phyloP scores from a whole-genome alignment of 2,797 vertebrate genomes.

The Anomalospiza imberbis region DNA sequence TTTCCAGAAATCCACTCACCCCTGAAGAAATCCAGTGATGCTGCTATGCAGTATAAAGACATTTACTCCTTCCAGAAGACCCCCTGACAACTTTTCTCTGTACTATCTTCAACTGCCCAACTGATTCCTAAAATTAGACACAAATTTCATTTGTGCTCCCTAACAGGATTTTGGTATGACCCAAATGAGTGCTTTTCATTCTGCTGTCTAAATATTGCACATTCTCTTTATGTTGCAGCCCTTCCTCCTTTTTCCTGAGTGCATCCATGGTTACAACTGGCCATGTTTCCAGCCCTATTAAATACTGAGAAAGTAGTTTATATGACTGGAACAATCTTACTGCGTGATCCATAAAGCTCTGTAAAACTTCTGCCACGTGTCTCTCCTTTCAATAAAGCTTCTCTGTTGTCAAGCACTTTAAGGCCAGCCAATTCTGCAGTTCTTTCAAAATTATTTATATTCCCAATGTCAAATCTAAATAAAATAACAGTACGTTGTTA shows the following conservation, averaged over 20 bases:
- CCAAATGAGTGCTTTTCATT: slow-evolving; percentile 72
- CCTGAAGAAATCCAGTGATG: neutral
- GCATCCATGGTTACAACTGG: neutral
- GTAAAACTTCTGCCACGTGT: neutral
- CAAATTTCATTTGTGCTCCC: slow-evolving; percentile 80
- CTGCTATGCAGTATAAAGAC: neutral
- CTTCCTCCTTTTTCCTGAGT: neutral
- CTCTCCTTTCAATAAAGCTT: neutral
- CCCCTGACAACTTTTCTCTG: neutral
- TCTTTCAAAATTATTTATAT: neutral
- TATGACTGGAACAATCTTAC: neutral
- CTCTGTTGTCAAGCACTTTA: neutral
- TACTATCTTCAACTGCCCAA: neutral
- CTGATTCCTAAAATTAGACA: slow-evolving; percentile 11
- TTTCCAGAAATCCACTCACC: neutral
- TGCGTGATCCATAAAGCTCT: neutral
- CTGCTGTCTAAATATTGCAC: neutral
- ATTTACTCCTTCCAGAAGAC: neutral
- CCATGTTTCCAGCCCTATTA: neutral
- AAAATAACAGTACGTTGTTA: neutral
- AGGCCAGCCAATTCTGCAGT: neutral
- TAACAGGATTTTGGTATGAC: slow-evolving; percentile 79
- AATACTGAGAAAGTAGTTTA: neutral
- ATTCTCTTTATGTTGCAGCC: neutral
- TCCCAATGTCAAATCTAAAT: neutral